A percentile compares a stretch with the other conserved stretches of the same genome.
Evolutionary conservation across 1,140 invertebrate genomes (phyloP).

Genomic region (Heliconius hermathena): DNA sequence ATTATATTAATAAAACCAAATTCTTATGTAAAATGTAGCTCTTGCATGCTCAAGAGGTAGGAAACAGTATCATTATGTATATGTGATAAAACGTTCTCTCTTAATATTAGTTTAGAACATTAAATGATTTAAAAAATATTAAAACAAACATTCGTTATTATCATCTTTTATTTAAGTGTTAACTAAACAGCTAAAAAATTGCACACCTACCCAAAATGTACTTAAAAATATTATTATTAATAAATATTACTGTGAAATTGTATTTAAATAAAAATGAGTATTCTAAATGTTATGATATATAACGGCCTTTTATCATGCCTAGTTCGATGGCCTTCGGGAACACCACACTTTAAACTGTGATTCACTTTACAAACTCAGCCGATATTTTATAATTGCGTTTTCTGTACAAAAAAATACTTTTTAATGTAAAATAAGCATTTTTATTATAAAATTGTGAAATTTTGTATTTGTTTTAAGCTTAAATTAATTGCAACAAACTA

Average conservation of each 20-base stretch:
- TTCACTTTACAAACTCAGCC: conserved; percentile 76
- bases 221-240: conserved; percentile 69
- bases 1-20: conserved; percentile 35
- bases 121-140: conserved; percentile 24
- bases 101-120: conserved; percentile 37
- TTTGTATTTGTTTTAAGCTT: conserved; percentile 38
- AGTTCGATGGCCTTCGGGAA: conserved; percentile 61
- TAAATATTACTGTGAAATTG: conserved; percentile 41
- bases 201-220: conserved; percentile 55
- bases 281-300: conserved; percentile 54
- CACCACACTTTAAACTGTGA: conserved; percentile 73
- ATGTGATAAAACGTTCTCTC: conserved; percentile 42
- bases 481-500: conserved; percentile 49
- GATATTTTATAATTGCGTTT: conserved; percentile 59
- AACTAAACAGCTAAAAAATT: conserved; percentile 39
- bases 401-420: conserved; percentile 41
- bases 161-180: conserved; percentile 17
- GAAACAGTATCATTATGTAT: conserved; percentile 41
- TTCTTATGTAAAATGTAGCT: conserved; percentile 31
- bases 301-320: conserved; percentile 58
- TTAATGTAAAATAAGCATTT: conserved; percentile 40
- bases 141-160: background rate
- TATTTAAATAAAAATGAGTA: conserved; percentile 46
- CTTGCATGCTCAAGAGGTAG: conserved; percentile 31
- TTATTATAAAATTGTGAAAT: conserved; percentile 35